Conservation (phyloP, 2,113 vertebrate species). For the Clinocottus analis region DNA sequence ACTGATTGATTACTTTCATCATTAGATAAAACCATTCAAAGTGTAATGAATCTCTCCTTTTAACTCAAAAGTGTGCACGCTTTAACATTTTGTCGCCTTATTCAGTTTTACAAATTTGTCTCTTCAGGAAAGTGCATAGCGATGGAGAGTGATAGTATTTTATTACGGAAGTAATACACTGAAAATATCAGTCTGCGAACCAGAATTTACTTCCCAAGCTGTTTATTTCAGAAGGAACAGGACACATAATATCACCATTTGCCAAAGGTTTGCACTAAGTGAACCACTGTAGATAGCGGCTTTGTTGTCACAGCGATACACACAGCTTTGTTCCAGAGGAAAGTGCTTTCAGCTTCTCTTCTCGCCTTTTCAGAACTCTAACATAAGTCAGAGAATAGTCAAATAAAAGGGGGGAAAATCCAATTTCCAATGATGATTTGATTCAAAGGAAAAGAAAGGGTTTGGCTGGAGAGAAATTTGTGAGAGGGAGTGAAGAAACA, state of each 20-base stretch:
- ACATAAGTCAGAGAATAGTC: not conserved
- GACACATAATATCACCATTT: not conserved
- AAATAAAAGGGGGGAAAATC: not conserved
- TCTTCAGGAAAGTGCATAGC: not conserved
- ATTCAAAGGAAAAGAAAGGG: not conserved
- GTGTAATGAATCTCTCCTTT: not conserved
- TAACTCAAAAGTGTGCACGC: not conserved
- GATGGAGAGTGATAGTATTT: not conserved
- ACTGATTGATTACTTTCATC: not conserved
- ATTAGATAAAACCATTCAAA: too few relatives aligned
- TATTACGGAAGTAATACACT: not conserved
- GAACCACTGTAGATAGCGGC: not conserved
- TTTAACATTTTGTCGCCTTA: too few relatives aligned
- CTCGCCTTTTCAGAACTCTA: not conserved
- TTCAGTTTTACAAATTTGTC: not conserved
- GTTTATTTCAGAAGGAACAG: not conserved
- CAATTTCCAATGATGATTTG: not conserved
- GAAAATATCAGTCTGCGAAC: not conserved
- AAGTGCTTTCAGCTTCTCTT: not conserved
- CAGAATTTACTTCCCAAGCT: not conserved
- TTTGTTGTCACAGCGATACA: constrained; percentile 32
- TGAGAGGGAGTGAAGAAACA: not conserved
- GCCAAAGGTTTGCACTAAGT: not conserved
- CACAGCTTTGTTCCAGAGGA: not conserved
- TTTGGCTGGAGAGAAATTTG: not conserved